Conservation (phyloP, 2,797 vertebrate genomes). For the Sebastes dallii region DNA sequence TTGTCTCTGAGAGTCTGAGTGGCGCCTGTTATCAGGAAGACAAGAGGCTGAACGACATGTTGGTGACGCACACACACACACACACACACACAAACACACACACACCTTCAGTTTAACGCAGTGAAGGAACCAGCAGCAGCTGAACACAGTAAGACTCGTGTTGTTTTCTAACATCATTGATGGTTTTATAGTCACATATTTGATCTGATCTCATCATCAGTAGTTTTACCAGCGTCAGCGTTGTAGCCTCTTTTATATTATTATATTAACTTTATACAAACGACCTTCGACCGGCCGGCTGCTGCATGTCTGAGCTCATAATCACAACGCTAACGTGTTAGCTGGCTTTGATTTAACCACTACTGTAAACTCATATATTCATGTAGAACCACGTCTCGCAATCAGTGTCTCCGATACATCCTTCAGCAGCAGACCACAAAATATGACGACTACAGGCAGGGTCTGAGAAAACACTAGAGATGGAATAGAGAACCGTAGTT, state of each 20-base stretch:
- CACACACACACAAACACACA: slow-evolving; percentile 3
- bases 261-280: background rate
- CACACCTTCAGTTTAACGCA: slow-evolving; percentile 18
- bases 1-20: slow-evolving; percentile 26
- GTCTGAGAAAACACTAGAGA: too few species aligned
- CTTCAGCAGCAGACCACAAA: too few species aligned
- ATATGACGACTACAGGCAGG: background rate
- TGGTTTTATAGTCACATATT: background rate
- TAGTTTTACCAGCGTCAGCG: too few species aligned
- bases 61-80: slow-evolving; percentile 29
- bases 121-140: slow-evolving; percentile 6
- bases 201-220: too few species aligned
- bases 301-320: background rate
- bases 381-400: background rate
- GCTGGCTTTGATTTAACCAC: background rate
- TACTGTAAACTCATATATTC: background rate
- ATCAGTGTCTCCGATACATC: background rate
- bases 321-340: background rate
- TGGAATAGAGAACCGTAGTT: too few species aligned
- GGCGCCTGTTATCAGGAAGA: slow-evolving; percentile 62
- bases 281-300: background rate
- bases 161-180: background rate
- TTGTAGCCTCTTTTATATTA: too few species aligned
- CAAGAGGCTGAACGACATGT: slow-evolving; percentile 63
- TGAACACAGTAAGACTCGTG: slow-evolving; percentile 27